Evolutionary conservation across 1,140 invertebrate genomes (phyloP).

Genomic region (Danaus melanippus): DNA sequence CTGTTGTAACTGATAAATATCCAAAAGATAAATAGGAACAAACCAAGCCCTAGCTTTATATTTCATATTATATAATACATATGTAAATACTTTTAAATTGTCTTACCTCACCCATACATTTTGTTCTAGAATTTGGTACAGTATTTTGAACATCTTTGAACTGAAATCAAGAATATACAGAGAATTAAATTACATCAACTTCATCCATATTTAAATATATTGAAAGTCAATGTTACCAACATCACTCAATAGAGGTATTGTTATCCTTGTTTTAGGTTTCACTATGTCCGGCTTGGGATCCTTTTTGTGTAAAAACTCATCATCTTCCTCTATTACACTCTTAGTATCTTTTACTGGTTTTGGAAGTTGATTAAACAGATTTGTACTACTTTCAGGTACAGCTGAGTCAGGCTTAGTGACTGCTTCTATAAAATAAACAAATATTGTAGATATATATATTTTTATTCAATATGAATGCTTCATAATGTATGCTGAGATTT

Average conservation of each 20-base stretch:
- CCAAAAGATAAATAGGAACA: slow-evolving; percentile 3
- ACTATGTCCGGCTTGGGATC: slow-evolving; percentile 39
- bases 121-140: slow-evolving; percentile 49
- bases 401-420: too few relatives aligned
- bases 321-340: slow-evolving; percentile 68
- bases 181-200: slow-evolving; percentile 1
- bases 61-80: background rate
- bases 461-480: background rate
- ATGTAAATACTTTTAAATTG: slow-evolving; percentile 17
- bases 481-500: background rate
- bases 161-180: slow-evolving; percentile 36
- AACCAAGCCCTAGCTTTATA: background rate
- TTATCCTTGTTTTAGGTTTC: slow-evolving; percentile 58
- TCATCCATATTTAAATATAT: slow-evolving; percentile 4
- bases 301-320: slow-evolving; percentile 75
- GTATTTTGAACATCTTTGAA: slow-evolving; percentile 71
- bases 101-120: slow-evolving; percentile 42
- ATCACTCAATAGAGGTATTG: slow-evolving; percentile 57
- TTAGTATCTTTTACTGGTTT: slow-evolving; percentile 39
- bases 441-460: too few relatives aligned
- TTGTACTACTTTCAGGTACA: slow-evolving; percentile 9
- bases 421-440: too few relatives aligned
- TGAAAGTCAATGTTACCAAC: slow-evolving; percentile 31
- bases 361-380: slow-evolving; percentile 54
- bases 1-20: slow-evolving; percentile 10